Percentiles rank a stretch among this genome's conserved stretches.
Evolutionary conservation across 2,113 vertebrate genomes (phyloP).

Genomic region (Zapornia atra): DNA sequence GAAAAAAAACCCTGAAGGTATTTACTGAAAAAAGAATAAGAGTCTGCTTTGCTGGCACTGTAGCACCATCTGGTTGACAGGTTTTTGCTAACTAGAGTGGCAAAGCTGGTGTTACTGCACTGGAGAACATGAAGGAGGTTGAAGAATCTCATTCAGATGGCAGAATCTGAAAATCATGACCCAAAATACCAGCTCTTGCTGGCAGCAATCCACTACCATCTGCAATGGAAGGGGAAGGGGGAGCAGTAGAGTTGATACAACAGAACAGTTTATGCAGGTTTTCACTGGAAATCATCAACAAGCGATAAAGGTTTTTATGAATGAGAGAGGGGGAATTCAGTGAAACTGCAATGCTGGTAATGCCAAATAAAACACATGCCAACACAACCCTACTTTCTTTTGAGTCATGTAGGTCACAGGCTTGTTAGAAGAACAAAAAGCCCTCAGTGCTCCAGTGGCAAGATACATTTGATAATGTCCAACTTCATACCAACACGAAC

Average conservation of each 20-base stretch:
- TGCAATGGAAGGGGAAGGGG: neutral
- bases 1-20: neutral
- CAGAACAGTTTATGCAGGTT: neutral
- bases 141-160: neutral
- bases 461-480: neutral
- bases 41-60: neutral
- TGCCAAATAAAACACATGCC: neutral
- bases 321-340: neutral
- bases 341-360: neutral
- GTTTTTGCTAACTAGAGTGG: neutral
- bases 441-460: constrained; percentile 7
- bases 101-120: neutral
- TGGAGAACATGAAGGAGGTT: neutral
- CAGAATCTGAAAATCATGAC: neutral
- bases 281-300: neutral
- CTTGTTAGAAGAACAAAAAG: neutral
- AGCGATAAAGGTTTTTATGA: neutral
- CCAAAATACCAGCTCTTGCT: neutral
- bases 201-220: neutral
- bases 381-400: neutral
- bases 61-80: neutral
- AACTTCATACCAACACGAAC: constrained; percentile 2
- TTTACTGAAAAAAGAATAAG: neutral
- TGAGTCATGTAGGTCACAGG: neutral
- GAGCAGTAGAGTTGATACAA: neutral